Percentiles rank a stretch among this genome's conserved stretches.
These are phyloP conservation scores for Agrilus biguttatus DNA, from an alignment of 2,888 invertebrate species.

Conservation along the genomic window DNA sequence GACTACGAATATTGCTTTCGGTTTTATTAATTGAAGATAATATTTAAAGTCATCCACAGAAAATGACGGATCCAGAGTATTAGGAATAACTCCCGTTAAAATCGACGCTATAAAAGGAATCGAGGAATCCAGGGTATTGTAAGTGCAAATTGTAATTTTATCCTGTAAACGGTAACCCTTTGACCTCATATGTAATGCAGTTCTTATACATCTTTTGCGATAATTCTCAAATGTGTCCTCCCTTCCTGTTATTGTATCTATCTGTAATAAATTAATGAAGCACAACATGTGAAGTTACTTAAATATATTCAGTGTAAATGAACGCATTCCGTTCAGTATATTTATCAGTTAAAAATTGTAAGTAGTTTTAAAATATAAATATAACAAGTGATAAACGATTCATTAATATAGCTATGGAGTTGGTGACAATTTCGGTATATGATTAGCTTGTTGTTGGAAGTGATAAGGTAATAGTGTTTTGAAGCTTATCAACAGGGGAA, in stretches of 20 bases:
- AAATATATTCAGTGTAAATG: no score
- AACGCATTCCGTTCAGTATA: no score
- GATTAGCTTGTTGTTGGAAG: no score
- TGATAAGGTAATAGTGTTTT: no score
- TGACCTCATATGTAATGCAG: constrained; percentile 4
- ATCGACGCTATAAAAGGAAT: constrained; percentile 34
- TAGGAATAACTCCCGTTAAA: constrained; percentile 27
- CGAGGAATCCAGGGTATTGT: constrained; percentile 30
- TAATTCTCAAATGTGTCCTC: constrained; percentile 26
- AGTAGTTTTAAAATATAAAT: no score
- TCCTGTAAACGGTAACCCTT: constrained; percentile 30
- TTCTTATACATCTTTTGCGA: constrained; percentile 9
- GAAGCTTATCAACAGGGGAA: no score
- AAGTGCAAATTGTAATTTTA: constrained; percentile 33
- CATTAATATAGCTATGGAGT: no score
- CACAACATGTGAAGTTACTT: background rate
- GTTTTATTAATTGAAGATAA: constrained; percentile 13
- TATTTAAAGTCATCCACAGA: constrained; percentile 12
- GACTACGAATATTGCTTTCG: constrained; percentile 6
- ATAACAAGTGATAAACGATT: no score
- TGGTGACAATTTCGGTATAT: no score
- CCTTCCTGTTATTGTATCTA: constrained; percentile 3
- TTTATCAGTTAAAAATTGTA: no score
- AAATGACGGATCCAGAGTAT: constrained; percentile 18
- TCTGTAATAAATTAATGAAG: background rate